Evolutionary conservation across 2,888 invertebrate species (phyloP), one percentile per base, ranked within the genome.

Genomic region (Drosophila peninsularis): DNA sequence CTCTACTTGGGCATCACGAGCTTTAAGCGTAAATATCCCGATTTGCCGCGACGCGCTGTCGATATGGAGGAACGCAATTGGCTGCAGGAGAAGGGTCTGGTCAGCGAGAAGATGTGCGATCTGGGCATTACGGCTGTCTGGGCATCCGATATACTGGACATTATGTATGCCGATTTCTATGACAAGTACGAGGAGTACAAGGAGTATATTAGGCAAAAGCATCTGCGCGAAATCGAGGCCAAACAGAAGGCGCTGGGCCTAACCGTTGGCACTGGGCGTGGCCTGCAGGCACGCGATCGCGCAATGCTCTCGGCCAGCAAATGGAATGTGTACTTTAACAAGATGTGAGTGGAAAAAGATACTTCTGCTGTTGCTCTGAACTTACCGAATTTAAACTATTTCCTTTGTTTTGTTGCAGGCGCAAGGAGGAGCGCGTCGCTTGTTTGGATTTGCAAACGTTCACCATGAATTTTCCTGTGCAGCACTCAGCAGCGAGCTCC

Each of bases 11-110:
- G 97, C 41, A 97, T 99, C 36, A 98, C 98, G 91, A 98, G 98
- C 64, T 99, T 99, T 92, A 99, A 99, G 92, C 94, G 99, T 75
- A 98, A 98, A 90, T 98, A 98, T 93, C 96, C 97, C n/a, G 97
- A 97, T 92, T 92, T 97, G 57, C 95, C 95, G 78, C 94, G 98
- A 62, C 94, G 98, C 60, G 93, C 96, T 74, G 95, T 98, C 30
- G 97, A 98, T 79, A 97, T 97, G 93, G 97, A 97, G 75, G 99
- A 99, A 91, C 94, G 97, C 62, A 97, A 97, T 89, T 98, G 96
- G 93, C 94, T 99, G 42, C 94, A 96, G 73, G 96, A 96, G 80
- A 95, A 95, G 90, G 95, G 95, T 42, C 93, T 98, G 55, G 98
- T 98, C 32, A 95, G 96, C 2, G 98, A 98, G 92, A 96, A 96